Evolutionary conservation across 1,140 invertebrate genomes (phyloP), one percentile per base, ranked within the genome.

Genomic region (Belonocnema kinseyi): DNA sequence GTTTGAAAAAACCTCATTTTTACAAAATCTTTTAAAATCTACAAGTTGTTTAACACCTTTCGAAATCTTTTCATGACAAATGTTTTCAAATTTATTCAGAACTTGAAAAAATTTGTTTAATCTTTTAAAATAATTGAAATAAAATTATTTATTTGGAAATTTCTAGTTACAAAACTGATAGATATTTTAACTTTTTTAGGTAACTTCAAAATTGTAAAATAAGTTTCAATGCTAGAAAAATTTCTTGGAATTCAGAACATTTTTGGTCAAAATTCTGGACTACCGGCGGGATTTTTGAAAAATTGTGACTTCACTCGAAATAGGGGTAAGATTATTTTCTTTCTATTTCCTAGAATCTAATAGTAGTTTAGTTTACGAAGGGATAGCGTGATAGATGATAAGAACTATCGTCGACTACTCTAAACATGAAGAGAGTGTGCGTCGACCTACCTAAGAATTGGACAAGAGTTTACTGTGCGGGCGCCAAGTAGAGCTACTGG

Each of bases 401-500:
- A 88, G 85, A 88, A 83, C 85, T 89, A 88, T 80, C 78, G 81
- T 81, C 88, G 76, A 88, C 84, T 81, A 85, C 61, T 74, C 75
- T 76, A 77, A 21, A 72, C 40, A 50, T 75, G 56, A 66, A 54
- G 76, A 78, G 80, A 82, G 26, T 77, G 72, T 74, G 77, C 82
- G 82, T 77, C 83, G 84, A 86, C 80, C 83, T 90, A 89, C 76
- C 88, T 90, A 90, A 90, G 84, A 90, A 90, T 88, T 91, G 89
- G 89, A 90, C 90, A 91, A 90, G 90, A 90, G 87, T 90, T 66
- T 89, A 90, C 88, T 90, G 90, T 91, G 89, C 88, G 89, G 90
- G 89, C 88, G 88, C 88, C 89, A 90, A 89, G 86, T 84, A 76
- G 79, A 85, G 82, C 79, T 83, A 90, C 89, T 90, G 88, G 88